Percentiles rank a stretch among this genome's conserved stretches.
These are phyloP conservation scores for Caenorhabditis wallacei DNA, from an alignment of 2,888 invertebrate species.

Conservation along the genomic window DNA sequence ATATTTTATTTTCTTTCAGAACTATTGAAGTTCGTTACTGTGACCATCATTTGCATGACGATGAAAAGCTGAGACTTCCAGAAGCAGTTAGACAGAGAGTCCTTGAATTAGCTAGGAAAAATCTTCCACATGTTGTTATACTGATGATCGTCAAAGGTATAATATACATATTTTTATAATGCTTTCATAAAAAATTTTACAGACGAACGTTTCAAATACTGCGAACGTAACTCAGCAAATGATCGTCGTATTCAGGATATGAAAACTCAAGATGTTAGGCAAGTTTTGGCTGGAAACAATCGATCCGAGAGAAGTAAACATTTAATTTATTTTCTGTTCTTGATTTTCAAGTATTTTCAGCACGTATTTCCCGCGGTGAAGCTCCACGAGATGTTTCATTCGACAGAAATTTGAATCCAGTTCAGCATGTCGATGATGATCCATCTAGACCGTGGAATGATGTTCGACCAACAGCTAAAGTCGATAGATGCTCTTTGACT, in stretches of 20 bases:
- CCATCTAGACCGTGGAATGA: constrained; percentile 38
- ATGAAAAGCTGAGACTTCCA: constrained; percentile 69
- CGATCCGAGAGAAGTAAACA: constrained; percentile 48
- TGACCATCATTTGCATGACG: constrained; percentile 75
- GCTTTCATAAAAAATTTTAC: background rate
- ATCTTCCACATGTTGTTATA: constrained; percentile 71
- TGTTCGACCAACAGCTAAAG: constrained; percentile 25
- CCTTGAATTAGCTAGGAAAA: constrained; percentile 70
- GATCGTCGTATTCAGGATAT: constrained; percentile 65
- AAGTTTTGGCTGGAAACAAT: constrained; percentile 61
- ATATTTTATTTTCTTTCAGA: constrained; percentile 45
- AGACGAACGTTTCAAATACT: constrained; percentile 66
- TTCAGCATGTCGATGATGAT: constrained; percentile 34
- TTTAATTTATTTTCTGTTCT: background rate
- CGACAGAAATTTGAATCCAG: background rate
- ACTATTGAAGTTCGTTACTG: constrained; percentile 76
- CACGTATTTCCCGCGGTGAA: constrained; percentile 23
- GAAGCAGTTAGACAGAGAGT: constrained; percentile 64
- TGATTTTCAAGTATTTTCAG: constrained; percentile 13
- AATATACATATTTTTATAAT: background rate
- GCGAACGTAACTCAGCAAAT: constrained; percentile 64
- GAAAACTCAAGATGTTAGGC: constrained; percentile 65
- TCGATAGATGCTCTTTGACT: constrained; percentile 32
- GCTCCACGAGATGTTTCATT: background rate
- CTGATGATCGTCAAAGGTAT: constrained; percentile 73